These are phyloP conservation scores for Lichenostomus cassidix DNA, from an alignment of 2,113 vertebrate species.

Conservation along the genomic window DNA sequence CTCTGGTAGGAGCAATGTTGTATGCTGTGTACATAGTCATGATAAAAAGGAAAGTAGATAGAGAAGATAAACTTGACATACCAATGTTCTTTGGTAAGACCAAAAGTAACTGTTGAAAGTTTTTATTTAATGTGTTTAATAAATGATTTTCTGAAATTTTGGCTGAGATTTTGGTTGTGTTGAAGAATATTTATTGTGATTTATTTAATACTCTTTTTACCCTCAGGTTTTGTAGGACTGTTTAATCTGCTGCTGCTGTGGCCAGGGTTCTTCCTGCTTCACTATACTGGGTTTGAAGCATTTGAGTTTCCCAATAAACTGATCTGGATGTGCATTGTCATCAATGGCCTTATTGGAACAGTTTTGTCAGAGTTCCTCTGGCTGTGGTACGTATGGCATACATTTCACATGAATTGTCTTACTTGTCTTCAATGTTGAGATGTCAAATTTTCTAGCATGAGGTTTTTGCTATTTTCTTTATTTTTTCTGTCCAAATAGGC, in stretches of 20 bases:
- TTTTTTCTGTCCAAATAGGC: neutral
- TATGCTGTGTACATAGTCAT: conserved; percentile 96
- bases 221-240: conserved; percentile 91
- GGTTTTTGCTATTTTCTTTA: neutral
- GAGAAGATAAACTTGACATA: conserved; percentile 95
- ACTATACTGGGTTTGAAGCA: conserved; percentile 92
- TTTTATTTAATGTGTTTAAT: neutral
- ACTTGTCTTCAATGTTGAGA: neutral
- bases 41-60: conserved; percentile 95
- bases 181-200: neutral
- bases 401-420: neutral
- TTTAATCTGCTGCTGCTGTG: conserved; percentile 96
- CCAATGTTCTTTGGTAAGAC: conserved; percentile 96
- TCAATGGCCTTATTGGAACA: conserved; percentile 95
- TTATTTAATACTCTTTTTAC: neutral
- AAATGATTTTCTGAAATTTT: neutral
- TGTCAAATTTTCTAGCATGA: neutral
- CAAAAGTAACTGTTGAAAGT: neutral
- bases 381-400: conserved; percentile 84
- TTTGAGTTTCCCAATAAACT: conserved; percentile 93
- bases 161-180: neutral
- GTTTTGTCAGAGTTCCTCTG: conserved; percentile 97
- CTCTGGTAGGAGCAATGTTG: conserved; percentile 88
- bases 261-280: conserved; percentile 95
- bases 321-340: conserved; percentile 91